Evolutionary conservation across 2,888 invertebrate genomes (phyloP), one percentile per base, ranked within the genome.

Genomic region (Tipula unca): DNA sequence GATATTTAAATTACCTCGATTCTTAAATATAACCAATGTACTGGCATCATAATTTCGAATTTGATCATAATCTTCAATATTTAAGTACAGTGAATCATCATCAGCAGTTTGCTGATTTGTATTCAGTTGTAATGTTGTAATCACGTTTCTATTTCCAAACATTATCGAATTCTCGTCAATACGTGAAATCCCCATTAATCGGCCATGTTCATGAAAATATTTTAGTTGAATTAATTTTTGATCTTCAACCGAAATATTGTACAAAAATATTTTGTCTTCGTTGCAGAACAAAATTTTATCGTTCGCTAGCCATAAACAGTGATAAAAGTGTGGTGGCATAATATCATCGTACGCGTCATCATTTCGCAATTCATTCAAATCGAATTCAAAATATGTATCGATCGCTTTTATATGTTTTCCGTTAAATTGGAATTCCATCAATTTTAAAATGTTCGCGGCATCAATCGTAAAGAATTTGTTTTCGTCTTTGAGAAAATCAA

Each of bases 261-360:
- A 85, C 84, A 85, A 14, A 42, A 29, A 39, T 82, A 20, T 54
- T 35, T 36, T 29, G 17, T 83, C 35, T 14, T 83, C 35, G 32
- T 69, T 54, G 39, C 86, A 90, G 88, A 92, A 92, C 29, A 93
- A 87, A 39, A 94, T 87, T 29, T 89, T 90, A 86, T 92, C 88
- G 86, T 89, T 87, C 86, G 91, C 90, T 4, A 93, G 88, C 94
- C 94, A 94, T 86, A 91, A 88, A 91, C 93, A 93, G 88, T 93
- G 93, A 88, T 92, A 92, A 89, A 88, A 85, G 89, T 89, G 90
- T 91, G 88, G 89, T 90, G 88, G 91, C 90, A 88, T 83, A 42
- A 25, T 20, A 8, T 54, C n/a, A 36, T 87, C 54, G 87, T 88
- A 85, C 89, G 89, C 85, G 89, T 90, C 86, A 89, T 86, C 69